Base-by-base conservation (phyloP, 1,140 invertebrate species). In the Lepidurus arcticus region DNA sequence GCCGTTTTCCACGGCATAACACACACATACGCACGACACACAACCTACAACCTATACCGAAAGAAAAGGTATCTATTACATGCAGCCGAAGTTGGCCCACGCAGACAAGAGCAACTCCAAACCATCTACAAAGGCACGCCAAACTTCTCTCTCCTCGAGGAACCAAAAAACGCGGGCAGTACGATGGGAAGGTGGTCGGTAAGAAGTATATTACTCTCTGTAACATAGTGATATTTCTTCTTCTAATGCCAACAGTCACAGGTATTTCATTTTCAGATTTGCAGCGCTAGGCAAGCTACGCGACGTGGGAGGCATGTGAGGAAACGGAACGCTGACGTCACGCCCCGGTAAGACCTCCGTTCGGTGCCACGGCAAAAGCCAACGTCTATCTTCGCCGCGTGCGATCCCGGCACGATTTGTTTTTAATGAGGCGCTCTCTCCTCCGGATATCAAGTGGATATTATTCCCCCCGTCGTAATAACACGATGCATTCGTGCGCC, bases 361-460 rank as follows among this genome's bases (percentile, higher is more conserved):
- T 21, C 16, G 53, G 16, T 21, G 4, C 6, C n/a, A 65, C 53
- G 13, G 53, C 53, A 21, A 65, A 65, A 9, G 16, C 16, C 0
- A 65, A 34, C 34, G 34, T 34, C 34, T 4, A 7, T 65, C 21
- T 21, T 65, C 53, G 21, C 53, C 53, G 53, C 53, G 53, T 65
- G 53, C 53, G 53, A 65, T 65, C 53, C n/a, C 53, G 53, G 53
- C 53, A 65, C 53, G 53, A 65, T 13, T 65, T 65, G 53, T 65
- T 65, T 65, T 65, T 65, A 65, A 65, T 65, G 53, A 65, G 53
- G 53, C 53, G 8, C 53, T 65, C 53, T 21, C 16, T 21, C 53
- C 16, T n/a, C 13, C 16, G 53, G 53, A 65, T 65, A 65, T 65
- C 53, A 65, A 65, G 53, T 65, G 53, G 53, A 3, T 65, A 21